These are phyloP conservation scores for Petroica traversi DNA, from an alignment of 2,113 vertebrate genomes.

Conservation along the genomic window DNA sequence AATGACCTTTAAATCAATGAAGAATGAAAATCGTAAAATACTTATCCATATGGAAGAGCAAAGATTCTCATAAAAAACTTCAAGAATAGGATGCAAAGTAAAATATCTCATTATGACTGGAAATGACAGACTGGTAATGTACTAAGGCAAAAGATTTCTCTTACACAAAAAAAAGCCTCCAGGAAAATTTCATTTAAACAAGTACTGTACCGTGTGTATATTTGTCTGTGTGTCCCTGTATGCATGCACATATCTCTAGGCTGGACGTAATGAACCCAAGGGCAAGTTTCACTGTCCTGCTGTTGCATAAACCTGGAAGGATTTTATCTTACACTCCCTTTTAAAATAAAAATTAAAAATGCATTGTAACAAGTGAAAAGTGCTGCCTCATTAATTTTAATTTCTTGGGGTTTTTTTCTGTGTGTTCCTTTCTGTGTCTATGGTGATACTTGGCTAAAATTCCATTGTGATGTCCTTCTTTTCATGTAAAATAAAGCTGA, in stretches of 20 bases:
- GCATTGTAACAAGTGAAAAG: neutral
- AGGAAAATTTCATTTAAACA: neutral
- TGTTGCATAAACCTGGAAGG: neutral
- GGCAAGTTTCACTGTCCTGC: neutral
- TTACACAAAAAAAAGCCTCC: neutral
- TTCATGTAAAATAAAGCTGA: neutral
- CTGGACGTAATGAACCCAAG: neutral
- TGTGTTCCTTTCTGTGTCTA: neutral
- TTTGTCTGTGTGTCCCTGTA: accelerated
- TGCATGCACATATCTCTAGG: neutral
- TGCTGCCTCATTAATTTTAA: neutral
- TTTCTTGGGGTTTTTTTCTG: neutral
- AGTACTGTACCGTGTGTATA: neutral
- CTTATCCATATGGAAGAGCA: slow-evolving; percentile 17
- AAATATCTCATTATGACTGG: slow-evolving; percentile 20
- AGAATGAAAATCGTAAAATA: slow-evolving; percentile 45
- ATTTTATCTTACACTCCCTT: neutral
- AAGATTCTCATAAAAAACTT: slow-evolving; percentile 19
- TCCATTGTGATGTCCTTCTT: neutral
- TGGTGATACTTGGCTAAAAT: neutral
- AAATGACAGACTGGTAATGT: neutral
- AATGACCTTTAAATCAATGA: slow-evolving; percentile 69
- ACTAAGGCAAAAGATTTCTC: neutral
- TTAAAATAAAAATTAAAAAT: slow-evolving; percentile 17
- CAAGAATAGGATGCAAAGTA: neutral